Percentiles rank a stretch among this genome's conserved stretches.
These are phyloP conservation scores for Benthosema pterotum DNA, from an alignment of 2,797 vertebrate genomes.

Conservation along the genomic window DNA sequence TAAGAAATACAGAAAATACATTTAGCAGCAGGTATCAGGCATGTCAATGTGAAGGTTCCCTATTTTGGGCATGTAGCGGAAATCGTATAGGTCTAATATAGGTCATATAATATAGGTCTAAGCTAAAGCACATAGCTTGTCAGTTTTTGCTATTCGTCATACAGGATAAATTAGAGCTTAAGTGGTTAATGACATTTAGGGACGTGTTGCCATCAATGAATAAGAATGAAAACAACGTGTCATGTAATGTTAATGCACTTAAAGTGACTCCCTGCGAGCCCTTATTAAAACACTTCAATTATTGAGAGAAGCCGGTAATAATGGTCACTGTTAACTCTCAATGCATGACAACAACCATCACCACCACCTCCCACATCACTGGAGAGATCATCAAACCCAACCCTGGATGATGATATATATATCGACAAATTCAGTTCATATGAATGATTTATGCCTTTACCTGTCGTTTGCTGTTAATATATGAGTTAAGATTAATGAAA, in stretches of 20 bases:
- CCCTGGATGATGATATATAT: conserved; percentile 37
- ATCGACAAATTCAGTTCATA: conserved; percentile 50
- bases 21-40: too few species aligned
- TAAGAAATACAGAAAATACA: too few species aligned
- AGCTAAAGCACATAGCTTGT: too few species aligned
- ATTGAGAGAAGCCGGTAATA: conserved; percentile 66
- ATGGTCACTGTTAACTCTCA: conserved; percentile 73
- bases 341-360: conserved; percentile 56
- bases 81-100: too few species aligned
- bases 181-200: too few species aligned
- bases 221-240: conserved; percentile 59
- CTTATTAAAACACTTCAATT: conserved; percentile 76
- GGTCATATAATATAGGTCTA: too few species aligned
- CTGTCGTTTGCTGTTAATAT: background rate
- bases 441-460: conserved; percentile 46
- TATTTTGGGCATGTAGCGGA: too few species aligned
- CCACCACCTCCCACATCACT: conserved; percentile 39
- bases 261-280: conserved; percentile 71
- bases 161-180: too few species aligned
- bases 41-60: too few species aligned
- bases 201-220: conserved; percentile 21
- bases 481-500: background rate
- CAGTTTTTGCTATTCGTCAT: too few species aligned
- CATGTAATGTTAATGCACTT: conserved; percentile 75
- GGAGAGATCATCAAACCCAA: conserved; percentile 44